Evolutionary conservation across 2,797 vertebrate species (phyloP), one percentile per base, ranked within the genome.

Genomic region (Gymnoscopelus braueri): DNA sequence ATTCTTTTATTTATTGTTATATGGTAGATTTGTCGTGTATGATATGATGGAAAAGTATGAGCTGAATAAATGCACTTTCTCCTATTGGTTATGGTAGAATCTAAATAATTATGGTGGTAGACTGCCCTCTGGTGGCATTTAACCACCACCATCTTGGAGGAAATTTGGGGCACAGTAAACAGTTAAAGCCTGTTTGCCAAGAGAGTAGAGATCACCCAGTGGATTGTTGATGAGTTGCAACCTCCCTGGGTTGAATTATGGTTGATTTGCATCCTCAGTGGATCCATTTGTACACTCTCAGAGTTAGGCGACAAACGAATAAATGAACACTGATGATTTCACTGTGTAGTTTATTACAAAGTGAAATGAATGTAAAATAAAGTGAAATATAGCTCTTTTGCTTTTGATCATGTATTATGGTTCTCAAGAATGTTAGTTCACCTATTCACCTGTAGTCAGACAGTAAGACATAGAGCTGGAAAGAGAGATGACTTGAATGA

Each of bases 101-200:
- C 6, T 24, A 5, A 23, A 9, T 13, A 13, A 51, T 5, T 5
- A 4, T 55, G 65, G 72, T 5, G 35, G 32, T 3, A 73, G 7
- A 71, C 58, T 56, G 75, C 54, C 78, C 73, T 62, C 83, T 75
- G 23, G 19, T 75, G 83, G 75, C 47, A 13, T 50, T 26, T 11
- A 3, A 9, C 50, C 23, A 1, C 7, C 24, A 64, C 29, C 13
- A 35, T 5, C 50, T 13, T 15, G 3, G 50, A 13, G n/a, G 14
- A 51, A 51, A 51, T 13, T 10, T 13, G 3, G 5, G 26, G 19
- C 47, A 59, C 23, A 51, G 15, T 24, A 5, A 7, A 50, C 2
- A 6, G 1, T 26, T 1, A 50, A 50, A 50, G 48, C 48, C 48
- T 50, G 49, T 13, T 50, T 50, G 49, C 3, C 48, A 50, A 51